Conservation (phyloP, 2,797 vertebrate species). For the Centropyge bicolor region DNA sequence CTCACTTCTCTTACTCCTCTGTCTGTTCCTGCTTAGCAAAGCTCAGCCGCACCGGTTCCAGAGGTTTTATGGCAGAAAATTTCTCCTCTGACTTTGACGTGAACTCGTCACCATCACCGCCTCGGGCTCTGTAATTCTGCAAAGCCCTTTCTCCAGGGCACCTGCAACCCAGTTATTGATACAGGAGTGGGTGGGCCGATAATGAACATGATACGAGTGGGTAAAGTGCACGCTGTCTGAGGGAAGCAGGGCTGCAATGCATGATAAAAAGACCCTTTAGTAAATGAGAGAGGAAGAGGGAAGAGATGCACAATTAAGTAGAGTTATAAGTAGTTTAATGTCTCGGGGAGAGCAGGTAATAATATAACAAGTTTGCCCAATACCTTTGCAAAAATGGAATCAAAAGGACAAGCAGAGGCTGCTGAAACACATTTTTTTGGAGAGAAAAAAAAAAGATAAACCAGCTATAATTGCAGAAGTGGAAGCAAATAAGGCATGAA, state of each 20-base stretch:
- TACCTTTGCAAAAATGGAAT: not conserved
- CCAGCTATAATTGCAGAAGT: not conserved
- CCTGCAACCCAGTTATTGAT: constrained; percentile 42
- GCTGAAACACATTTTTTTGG: not conserved
- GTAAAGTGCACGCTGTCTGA: not conserved
- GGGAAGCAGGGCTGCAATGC: not conserved
- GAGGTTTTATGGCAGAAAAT: not conserved
- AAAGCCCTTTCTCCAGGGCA: constrained; percentile 37
- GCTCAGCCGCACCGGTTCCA: not conserved
- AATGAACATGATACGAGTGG: constrained; percentile 46
- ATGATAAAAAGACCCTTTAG: not conserved
- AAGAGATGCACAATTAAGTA: not conserved
- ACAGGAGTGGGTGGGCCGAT: constrained; percentile 41
- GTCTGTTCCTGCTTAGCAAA: not conserved
- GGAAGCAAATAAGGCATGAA: not conserved
- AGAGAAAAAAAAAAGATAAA: not conserved
- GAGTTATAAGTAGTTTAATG: not conserved
- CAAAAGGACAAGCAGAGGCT: not conserved
- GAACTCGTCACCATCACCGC: constrained; percentile 38
- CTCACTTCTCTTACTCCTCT: not conserved
- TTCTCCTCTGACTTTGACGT: constrained; percentile 23
- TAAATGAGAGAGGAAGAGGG: not conserved
- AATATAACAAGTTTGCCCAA: not conserved
- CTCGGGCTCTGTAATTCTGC: constrained; percentile 40
- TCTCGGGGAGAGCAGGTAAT: not conserved